A percentile compares a stretch with the other conserved stretches of the same genome.
These are phyloP conservation scores for Drosophila triauraria DNA, from an alignment of 1,140 invertebrate genomes.

Conservation along the genomic window DNA sequence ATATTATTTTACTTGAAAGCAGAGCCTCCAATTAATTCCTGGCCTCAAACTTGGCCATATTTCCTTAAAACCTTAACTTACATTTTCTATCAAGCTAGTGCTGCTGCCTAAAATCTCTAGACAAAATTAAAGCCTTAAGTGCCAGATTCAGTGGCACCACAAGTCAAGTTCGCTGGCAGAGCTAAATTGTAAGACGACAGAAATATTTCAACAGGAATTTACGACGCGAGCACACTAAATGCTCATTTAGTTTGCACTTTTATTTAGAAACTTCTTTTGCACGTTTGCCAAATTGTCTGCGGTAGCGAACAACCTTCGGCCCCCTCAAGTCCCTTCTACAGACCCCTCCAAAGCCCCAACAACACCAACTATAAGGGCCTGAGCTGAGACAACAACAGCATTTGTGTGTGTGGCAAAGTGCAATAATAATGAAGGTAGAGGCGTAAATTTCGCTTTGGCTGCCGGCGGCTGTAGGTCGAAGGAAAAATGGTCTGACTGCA, in stretches of 20 bases:
- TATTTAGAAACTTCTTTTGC: constrained; percentile 82
- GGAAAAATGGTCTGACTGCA: constrained; percentile 57
- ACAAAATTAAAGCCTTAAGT: constrained; percentile 22
- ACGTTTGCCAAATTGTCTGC: constrained; percentile 83
- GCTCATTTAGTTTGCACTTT: constrained; percentile 84
- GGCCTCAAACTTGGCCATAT: too few relatives aligned
- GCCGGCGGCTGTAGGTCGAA: constrained; percentile 29
- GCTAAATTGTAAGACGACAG: constrained; percentile 82
- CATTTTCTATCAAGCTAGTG: not conserved
- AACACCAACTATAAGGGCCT: constrained; percentile 19
- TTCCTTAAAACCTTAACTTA: not conserved
- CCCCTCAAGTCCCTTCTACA: not conserved
- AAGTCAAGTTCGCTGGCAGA: constrained; percentile 44
- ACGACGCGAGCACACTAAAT: constrained; percentile 79
- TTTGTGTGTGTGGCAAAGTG: constrained; percentile 60
- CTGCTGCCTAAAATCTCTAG: not conserved
- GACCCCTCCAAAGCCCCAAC: constrained; percentile 1
- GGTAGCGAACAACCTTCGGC: constrained; percentile 44
- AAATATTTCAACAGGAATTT: constrained; percentile 83
- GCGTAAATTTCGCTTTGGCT: constrained; percentile 82
- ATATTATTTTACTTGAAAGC: too few relatives aligned
- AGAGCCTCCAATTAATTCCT: too few relatives aligned
- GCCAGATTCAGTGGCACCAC: not conserved
- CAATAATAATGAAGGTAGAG: constrained; percentile 81
- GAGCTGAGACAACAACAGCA: constrained; percentile 32